Percentiles rank a stretch among this genome's conserved stretches.
These are phyloP conservation scores for Orthosia cruda DNA, from an alignment of 2,888 invertebrate species.

Conservation along the genomic window DNA sequence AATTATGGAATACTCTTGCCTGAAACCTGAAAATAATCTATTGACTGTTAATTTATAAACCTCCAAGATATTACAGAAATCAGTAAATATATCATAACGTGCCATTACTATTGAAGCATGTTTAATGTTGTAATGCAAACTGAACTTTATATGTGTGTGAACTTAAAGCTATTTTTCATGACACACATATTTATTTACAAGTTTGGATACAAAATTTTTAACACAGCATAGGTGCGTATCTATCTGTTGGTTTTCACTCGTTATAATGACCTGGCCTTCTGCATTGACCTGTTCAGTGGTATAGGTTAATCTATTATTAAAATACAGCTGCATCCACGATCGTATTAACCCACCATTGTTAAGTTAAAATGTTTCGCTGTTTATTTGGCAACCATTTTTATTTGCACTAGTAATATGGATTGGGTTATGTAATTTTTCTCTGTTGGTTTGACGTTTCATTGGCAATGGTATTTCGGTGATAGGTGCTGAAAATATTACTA, in stretches of 20 bases:
- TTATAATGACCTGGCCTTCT: constrained; percentile 10
- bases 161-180: too few species aligned
- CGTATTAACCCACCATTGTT: constrained; percentile 69
- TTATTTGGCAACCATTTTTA: constrained; percentile 56
- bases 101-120: too few species aligned
- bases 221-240: too few species aligned
- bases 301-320: constrained; percentile 86
- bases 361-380: constrained; percentile 68
- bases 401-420: constrained; percentile 31
- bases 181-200: too few species aligned
- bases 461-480: not conserved
- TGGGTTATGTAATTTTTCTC: constrained; percentile 19
- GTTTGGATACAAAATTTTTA: too few species aligned
- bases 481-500: not conserved
- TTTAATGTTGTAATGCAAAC: too few species aligned
- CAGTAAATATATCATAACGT: too few species aligned
- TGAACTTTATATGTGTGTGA: too few species aligned
- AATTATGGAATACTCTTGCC: too few species aligned
- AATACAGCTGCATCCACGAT: constrained; percentile 81
- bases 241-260: not conserved
- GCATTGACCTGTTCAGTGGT: not conserved
- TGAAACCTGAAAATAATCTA: too few species aligned
- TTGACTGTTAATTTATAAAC: too few species aligned
- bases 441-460: not conserved
- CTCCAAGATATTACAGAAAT: too few species aligned